phyloP scores from a whole-genome alignment of 2,797 vertebrate species.

The Enteromius fasciolatus region DNA sequence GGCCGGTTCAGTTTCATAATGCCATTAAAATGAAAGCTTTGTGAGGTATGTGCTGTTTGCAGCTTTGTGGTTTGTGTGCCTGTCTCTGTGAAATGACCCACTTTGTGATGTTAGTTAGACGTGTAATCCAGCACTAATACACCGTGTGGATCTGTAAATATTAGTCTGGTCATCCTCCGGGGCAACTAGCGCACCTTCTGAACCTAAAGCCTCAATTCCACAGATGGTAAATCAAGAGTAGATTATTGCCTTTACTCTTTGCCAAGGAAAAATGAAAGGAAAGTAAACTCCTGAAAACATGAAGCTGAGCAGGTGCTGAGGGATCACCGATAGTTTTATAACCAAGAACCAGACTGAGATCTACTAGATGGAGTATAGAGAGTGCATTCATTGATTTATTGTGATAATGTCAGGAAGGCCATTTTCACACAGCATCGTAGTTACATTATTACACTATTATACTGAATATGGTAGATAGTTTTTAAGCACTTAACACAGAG shows the following conservation, averaged over 20 bases:
- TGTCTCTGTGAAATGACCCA: conserved; percentile 45
- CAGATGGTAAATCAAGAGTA: background rate
- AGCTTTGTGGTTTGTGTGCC: conserved; percentile 32
- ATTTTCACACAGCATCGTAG: background rate
- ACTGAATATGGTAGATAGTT: background rate
- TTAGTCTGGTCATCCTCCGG: conserved; percentile 9
- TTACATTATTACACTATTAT: background rate
- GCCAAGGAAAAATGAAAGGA: background rate
- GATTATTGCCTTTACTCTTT: background rate
- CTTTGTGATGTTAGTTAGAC: conserved; percentile 45
- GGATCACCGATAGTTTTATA: background rate
- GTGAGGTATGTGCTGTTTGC: conserved; percentile 25
- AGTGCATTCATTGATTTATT: background rate
- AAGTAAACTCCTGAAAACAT: background rate
- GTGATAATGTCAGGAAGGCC: background rate
- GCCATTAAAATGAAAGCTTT: conserved; percentile 29
- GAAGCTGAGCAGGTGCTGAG: background rate
- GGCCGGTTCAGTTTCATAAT: conserved; percentile 36
- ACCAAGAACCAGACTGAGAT: background rate
- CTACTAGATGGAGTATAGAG: background rate
- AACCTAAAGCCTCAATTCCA: background rate
- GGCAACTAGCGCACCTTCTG: background rate
- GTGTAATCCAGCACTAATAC: conserved; percentile 43
- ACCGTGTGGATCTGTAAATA: conserved; percentile 25
- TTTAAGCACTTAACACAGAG: background rate